These are phyloP conservation scores for Formica aserva DNA, from an alignment of 2,888 invertebrate species.

Conservation along the genomic window DNA sequence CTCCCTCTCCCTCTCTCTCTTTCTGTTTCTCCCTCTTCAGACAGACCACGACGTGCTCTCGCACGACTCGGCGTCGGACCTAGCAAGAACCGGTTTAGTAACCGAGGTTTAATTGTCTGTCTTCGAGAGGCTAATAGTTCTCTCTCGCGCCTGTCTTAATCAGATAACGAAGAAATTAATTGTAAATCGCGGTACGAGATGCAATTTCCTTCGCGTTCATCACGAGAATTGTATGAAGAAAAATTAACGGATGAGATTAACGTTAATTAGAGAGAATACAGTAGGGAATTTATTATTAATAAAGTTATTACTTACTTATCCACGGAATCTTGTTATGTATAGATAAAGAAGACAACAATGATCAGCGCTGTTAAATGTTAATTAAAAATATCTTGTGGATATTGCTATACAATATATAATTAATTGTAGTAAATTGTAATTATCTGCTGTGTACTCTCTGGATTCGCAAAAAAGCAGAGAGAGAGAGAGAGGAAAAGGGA, in stretches of 20 bases:
- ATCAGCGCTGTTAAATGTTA: background rate
- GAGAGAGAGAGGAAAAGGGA: background rate
- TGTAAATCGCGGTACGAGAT: slow-evolving; percentile 34
- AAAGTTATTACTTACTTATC: slow-evolving; percentile 14
- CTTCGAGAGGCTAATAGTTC: slow-evolving; percentile 49
- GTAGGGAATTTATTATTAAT: slow-evolving; percentile 13
- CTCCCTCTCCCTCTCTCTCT: background rate
- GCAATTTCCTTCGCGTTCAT: slow-evolving; percentile 37
- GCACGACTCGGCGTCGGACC: slow-evolving; percentile 46
- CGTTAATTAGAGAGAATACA: background rate
- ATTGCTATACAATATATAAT: background rate
- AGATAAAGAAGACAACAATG: slow-evolving; percentile 1
- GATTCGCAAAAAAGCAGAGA: background rate
- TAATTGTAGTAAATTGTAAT: background rate
- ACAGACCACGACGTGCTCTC: slow-evolving; percentile 44
- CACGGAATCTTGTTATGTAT: background rate
- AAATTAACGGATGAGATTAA: slow-evolving; percentile 28
- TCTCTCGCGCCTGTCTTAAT: slow-evolving; percentile 49
- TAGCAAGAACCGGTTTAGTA: slow-evolving; percentile 48
- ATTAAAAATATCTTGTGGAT: background rate
- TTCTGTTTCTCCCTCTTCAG: background rate
- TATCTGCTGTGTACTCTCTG: background rate
- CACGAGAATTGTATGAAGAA: background rate
- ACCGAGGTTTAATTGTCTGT: slow-evolving; percentile 55
- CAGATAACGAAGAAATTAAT: slow-evolving; percentile 53